phyloP scores from a whole-genome alignment of 2,797 vertebrate species.

The Geotrypetes seraphini region DNA sequence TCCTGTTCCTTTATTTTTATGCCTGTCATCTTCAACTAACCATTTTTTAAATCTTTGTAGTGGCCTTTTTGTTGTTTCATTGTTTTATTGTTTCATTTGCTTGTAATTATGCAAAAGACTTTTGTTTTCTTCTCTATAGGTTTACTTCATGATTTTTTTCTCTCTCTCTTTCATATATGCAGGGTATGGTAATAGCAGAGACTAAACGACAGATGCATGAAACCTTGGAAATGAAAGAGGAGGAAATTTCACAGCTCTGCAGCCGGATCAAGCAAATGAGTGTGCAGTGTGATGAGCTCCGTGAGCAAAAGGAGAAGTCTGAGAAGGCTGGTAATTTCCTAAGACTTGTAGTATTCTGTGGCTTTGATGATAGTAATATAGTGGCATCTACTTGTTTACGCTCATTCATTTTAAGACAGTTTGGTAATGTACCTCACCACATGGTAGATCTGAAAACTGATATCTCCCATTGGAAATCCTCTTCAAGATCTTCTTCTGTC shows the following conservation, averaged over 20 bases:
- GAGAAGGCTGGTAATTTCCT: slow-evolving; percentile 84
- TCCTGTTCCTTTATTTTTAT: too few relatives aligned
- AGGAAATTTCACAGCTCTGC: slow-evolving; percentile 80
- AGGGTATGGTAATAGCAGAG: slow-evolving; percentile 98
- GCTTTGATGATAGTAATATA: too few relatives aligned
- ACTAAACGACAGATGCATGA: slow-evolving; percentile 97
- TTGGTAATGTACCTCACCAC: too few relatives aligned
- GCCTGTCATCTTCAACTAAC: too few relatives aligned
- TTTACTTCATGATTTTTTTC: slow-evolving; percentile 2
- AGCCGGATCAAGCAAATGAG: slow-evolving; percentile 67
- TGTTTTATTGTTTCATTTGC: not conserved
- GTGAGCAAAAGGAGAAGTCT: slow-evolving; percentile 87
- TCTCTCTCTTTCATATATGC: slow-evolving; percentile 10
- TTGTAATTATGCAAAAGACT: not conserved
- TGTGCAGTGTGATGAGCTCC: slow-evolving; percentile 71
- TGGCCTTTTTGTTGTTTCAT: not conserved
- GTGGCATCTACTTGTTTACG: too few relatives aligned
- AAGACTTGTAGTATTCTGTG: too few relatives aligned
- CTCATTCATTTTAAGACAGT: too few relatives aligned
- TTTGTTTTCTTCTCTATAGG: slow-evolving; percentile 13
- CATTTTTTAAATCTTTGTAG: too few relatives aligned
- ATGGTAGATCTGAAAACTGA: too few relatives aligned
- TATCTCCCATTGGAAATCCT: too few relatives aligned
- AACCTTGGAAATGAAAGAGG: slow-evolving; percentile 92
- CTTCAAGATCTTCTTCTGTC: too few relatives aligned